Base-by-base conservation (phyloP, 1,140 invertebrate species). In the Maconellicoccus hirsutus region DNA sequence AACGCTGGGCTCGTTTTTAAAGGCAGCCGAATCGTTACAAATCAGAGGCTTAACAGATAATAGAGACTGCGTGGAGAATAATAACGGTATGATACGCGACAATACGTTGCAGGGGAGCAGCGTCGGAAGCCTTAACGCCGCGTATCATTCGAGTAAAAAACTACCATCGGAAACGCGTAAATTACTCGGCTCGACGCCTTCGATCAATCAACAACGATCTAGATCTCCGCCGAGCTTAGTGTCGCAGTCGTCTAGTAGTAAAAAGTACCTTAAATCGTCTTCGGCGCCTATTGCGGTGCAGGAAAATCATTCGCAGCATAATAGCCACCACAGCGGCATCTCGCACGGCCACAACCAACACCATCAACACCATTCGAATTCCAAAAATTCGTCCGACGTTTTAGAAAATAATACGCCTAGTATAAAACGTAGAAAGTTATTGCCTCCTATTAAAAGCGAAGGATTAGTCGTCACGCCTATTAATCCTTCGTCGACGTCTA, bases 11-110 rank as follows among this genome's bases (percentile, higher is more conserved):
- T 89, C 92, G n/a, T 82, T 96, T 74, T 80, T 96, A 38, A 94
- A 93, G 79, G 91, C 92, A 59, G 93, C 93, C 2, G 91, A 94
- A 81, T 90, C 90, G 39, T 80, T 95, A 76, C 91, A 94, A 84
- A 93, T 96, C 69, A 93, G 94, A 78, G 93, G 93, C 61, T 83
- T 96, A 59, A 93, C 92, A 59, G 92, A 94, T 52, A 75, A 71
- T 69, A 92, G 88, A 29, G 73, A 73, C 70, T 73, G 25, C 25
- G 71, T 52, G 72, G 71, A 71, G 42, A 59, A 59, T 63, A 73
- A 52, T 61, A 71, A 70, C 59, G 71, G 70, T 3, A 27, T 39
- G 63, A 70, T 61, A 12, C 71, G 42, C 33, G 72, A 59, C 42
- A 71, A 63, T 63, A 16, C 27, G 23, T 70, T 6, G 38, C 42